phyloP scores from a whole-genome alignment of 2,888 invertebrate species.

The Oxycera nigricornis region DNA sequence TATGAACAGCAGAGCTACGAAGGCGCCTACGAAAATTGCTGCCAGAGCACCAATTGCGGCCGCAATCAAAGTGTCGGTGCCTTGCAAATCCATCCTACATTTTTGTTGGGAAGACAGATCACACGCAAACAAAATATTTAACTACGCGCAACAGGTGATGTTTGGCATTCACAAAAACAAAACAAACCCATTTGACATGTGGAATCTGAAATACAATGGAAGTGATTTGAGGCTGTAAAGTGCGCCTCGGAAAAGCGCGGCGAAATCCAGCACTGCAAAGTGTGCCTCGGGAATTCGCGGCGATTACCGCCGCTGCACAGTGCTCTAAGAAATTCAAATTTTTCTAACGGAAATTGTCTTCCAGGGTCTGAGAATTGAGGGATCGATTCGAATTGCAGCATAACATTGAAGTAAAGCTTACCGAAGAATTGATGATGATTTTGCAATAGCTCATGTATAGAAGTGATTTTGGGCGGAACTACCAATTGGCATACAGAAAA shows the following conservation, averaged over 20 bases:
- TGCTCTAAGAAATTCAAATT: too few relatives aligned
- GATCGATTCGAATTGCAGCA: too few relatives aligned
- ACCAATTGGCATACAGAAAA: too few relatives aligned
- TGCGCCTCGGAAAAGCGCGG: background rate
- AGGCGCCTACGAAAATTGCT: slow-evolving; percentile 72
- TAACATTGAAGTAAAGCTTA: too few relatives aligned
- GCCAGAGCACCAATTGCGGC: slow-evolving; percentile 72
- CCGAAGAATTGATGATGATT: too few relatives aligned
- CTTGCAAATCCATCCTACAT: slow-evolving; percentile 58
- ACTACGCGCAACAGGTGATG: slow-evolving; percentile 16
- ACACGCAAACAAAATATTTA: background rate
- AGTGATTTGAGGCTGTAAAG: too few relatives aligned
- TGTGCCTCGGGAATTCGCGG: too few relatives aligned
- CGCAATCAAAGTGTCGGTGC: slow-evolving; percentile 73
- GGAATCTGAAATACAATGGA: background rate
- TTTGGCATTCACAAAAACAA: background rate
- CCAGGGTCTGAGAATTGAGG: too few relatives aligned
- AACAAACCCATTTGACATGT: background rate
- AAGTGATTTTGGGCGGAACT: too few relatives aligned
- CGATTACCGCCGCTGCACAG: too few relatives aligned
- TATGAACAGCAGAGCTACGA: slow-evolving; percentile 70
- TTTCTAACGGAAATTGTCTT: too few relatives aligned
- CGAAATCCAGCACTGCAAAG: background rate
- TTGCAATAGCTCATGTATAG: too few relatives aligned
- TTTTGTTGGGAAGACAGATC: background rate